A percentile compares a stretch with the other conserved stretches of the same genome.
Conservation (phyloP, 1,140 invertebrate genomes). For the Drosophila rhopaloa region DNA sequence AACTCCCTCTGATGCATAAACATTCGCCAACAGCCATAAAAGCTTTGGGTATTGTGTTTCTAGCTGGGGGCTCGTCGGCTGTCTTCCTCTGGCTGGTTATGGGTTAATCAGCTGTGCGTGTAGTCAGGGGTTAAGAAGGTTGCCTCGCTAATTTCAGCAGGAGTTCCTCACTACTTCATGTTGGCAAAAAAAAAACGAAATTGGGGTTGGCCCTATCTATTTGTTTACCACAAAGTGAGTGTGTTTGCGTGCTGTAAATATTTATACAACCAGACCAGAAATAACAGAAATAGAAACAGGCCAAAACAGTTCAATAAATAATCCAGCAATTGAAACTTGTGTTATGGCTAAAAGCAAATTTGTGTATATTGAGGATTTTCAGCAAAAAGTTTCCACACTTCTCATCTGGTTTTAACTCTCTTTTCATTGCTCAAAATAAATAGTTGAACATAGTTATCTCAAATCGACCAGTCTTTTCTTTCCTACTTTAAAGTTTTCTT, state of each 20-base stretch:
- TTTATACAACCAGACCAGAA: constrained; percentile 29
- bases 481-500: constrained; percentile 8
- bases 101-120: constrained; percentile 47
- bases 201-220: constrained; percentile 19
- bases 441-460: not conserved
- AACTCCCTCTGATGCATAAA: constrained; percentile 3
- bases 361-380: constrained; percentile 5
- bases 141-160: constrained; percentile 10
- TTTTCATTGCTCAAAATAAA: constrained; percentile 2
- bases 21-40: constrained; percentile 9
- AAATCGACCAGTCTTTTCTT: constrained; percentile 2
- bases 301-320: constrained; percentile 34
- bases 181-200: not conserved
- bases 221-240: constrained; percentile 30
- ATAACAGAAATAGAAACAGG: constrained; percentile 30
- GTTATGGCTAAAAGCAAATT: constrained; percentile 41
- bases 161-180: not conserved
- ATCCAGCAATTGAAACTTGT: constrained; percentile 16
- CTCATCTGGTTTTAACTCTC: not conserved
- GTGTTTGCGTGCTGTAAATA: constrained; percentile 26
- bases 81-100: constrained; percentile 10
- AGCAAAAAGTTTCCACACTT: constrained; percentile 3
- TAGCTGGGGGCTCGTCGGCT: constrained; percentile 29
- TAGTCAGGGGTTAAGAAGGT: constrained; percentile 37
- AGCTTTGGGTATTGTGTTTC: constrained; percentile 32